Base-by-base conservation (phyloP, 2,888 invertebrate genomes). In the Dilophus febrilis region DNA sequence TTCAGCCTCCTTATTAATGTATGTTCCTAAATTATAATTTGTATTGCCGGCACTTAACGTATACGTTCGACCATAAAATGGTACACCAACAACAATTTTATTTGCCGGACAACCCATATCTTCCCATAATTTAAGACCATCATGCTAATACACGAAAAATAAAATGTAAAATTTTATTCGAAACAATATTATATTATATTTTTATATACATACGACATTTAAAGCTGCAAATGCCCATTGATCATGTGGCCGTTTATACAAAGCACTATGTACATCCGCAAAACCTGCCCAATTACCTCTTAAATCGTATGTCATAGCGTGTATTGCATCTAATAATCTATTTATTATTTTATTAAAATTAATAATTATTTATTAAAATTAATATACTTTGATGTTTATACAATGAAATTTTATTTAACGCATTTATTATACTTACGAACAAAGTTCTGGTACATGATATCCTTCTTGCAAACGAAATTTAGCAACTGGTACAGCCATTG, bases 231-330 rank as follows among this genome's bases (percentile, higher is more conserved):
- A 88, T 16, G 85, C 86, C 68, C 78, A 87, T 55, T 87, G 85
- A 58, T 90, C 88, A 52, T 84, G 83, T 0, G 85, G 81, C 35
- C 90, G 69, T 53, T 76, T 82, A 58, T 85, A 86, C 1, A 90
- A 65, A 1, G 88, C 84, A 50, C 87, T 87, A 56, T 90, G 90
- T 0, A 80, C 77, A 53, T 90, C 88, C 1, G 88, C 87, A 53
- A 87, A 87, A 13, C 88, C 88, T 2, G 82, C 87, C 88, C 88
- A 88, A 57, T 85, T 86, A 11, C 86, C 86, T 44, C 86, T 70
- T 35, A 86, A 67, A 60, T 86, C 86, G 56, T 86, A 86, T 0
- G 84, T 74, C 86, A 86, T 86, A 35, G 81, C 84, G 54, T 86
- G 85, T 40, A 86, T 74, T 0, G 84, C 85, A 55, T 86, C 84